Evolutionary conservation across 2,113 vertebrate genomes (phyloP), one percentile per base, ranked within the genome.

Genomic region (Antigone vipio): DNA sequence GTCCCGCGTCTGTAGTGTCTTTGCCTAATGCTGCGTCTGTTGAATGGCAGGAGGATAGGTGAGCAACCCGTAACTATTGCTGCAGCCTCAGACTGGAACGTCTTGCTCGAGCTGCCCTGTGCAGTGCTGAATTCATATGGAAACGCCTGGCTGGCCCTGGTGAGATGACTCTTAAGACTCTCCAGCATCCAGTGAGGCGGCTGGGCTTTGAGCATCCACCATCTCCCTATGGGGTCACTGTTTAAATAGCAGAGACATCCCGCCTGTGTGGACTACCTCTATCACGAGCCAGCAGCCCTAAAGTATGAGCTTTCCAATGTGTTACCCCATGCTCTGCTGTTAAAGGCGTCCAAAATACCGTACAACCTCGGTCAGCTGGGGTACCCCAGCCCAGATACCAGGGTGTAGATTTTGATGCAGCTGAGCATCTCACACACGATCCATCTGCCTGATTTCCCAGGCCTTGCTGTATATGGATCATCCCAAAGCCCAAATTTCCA

Each of bases 51-150:
- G 50, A 62, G 59, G 38, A 20, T 20, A 30, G 40, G 40, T 24
- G 53, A 73, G 26, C 2, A 22, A 42, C 50, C 47, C 0, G 0
- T 10, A 53, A 55, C 15, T 44, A 7, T 1, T 40, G 53, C 71
- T 73, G 27, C 71, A 82, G 45, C 29, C 53, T 32, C 59, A 20
- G 38, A n/a, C 40, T 4, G 8, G 45, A 30, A 26, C 0, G 1
- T 34, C 38, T 44, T 42, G 40, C 40, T 44, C 2, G 3, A 71
- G 16, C 66, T 83, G 32, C 52, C 29, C 22, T 44, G 10, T 6
- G 63, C 45, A 34, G 30, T 5, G 10, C 3, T 83, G 76, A 76
- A 74, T 91, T 60, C 17, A 16, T 4, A 5, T 3, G 6, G 77
- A 74, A 77, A 26, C 20, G 30, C 13, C 6, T 42, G 69, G 44